Conservation (phyloP, 2,888 invertebrate species). For the Amblyjoppa proteus region DNA sequence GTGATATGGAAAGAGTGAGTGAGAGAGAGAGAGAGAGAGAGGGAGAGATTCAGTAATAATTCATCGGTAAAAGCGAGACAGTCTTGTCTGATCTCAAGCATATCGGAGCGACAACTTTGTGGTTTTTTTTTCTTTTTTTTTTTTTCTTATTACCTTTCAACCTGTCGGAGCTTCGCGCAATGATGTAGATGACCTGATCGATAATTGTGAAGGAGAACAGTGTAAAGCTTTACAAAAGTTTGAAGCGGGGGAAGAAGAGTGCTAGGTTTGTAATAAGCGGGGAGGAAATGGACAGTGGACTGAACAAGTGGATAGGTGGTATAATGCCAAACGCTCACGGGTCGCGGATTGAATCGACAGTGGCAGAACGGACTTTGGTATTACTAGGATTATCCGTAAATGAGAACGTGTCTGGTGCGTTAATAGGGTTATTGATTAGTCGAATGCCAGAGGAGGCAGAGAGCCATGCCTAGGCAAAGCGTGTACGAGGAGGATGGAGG, state of each 20-base stretch:
- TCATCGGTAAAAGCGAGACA: conserved; percentile 20
- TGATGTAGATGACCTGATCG: conserved; percentile 25
- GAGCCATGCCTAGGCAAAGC: conserved; percentile 43
- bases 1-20: neutral
- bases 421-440: conserved; percentile 78
- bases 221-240: conserved; percentile 25
- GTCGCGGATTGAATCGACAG: conserved; percentile 58
- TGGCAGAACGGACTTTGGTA: conserved; percentile 68
- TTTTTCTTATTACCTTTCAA: conserved; percentile 26
- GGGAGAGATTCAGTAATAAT: conserved; percentile 16
- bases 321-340: conserved; percentile 64
- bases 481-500: conserved; percentile 20
- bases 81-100: conserved; percentile 16
- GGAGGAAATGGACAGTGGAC: conserved; percentile 46
- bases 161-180: conserved; percentile 53
- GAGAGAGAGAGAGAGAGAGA: neutral
- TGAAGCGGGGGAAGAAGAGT: conserved; percentile 28
- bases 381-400: conserved; percentile 73
- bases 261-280: conserved; percentile 24
- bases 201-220: conserved; percentile 47
- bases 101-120: neutral
- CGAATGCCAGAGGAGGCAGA: conserved; percentile 70
- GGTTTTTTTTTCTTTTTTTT: conserved; percentile 15
- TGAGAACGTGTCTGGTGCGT: conserved; percentile 74
- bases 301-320: conserved; percentile 61